Evolutionary conservation across 1,140 invertebrate genomes (phyloP), one percentile per base, ranked within the genome.

Genomic region (Piezodorus guildinii): DNA sequence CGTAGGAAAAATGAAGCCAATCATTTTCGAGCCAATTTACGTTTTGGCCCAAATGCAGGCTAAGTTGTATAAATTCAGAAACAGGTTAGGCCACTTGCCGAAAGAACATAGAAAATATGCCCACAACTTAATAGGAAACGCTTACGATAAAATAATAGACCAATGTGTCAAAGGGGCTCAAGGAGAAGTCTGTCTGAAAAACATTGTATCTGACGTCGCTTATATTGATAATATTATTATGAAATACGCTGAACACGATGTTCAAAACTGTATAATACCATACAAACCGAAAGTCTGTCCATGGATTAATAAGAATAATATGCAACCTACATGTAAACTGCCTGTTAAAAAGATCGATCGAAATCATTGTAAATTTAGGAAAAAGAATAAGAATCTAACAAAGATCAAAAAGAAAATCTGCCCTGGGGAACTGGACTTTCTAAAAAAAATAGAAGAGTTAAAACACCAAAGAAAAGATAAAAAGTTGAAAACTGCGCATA

Each of bases 41-140:
- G 23, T 56, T 25, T 56, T 56, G 27, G 52, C 52, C 2, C 52
- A 56, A 56, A 56, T 56, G 17, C 52, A 56, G 23, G 52, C 21
- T 23, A 56, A 23, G 23, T 15, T 56, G 4, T 56, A 56, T 14
- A 56, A 56, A 56, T 16, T 23, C 19, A 56, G 52, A 23, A 56
- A 56, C 17, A 56, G 23, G 12, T 56, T 56, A 4, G 23, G 17
- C 6, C 3, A 56, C 4, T 25, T 56, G 34, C 52, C 52, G 27
- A 23, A 56, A 23, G 21, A 56, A 25, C 23, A 23, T 15, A 56
- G 23, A 56, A 23, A 56, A 6, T 23, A 23, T 23, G 15, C 23
- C 1, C 8, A 56, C 15, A 56, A 56, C 15, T 23, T 23, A 10
- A 56, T 25, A 10, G 23, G 8, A 56, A 56, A 23, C 3, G 23